Conservation (phyloP, 2,113 vertebrate species). For the Melanerpes aurifrons region DNA sequence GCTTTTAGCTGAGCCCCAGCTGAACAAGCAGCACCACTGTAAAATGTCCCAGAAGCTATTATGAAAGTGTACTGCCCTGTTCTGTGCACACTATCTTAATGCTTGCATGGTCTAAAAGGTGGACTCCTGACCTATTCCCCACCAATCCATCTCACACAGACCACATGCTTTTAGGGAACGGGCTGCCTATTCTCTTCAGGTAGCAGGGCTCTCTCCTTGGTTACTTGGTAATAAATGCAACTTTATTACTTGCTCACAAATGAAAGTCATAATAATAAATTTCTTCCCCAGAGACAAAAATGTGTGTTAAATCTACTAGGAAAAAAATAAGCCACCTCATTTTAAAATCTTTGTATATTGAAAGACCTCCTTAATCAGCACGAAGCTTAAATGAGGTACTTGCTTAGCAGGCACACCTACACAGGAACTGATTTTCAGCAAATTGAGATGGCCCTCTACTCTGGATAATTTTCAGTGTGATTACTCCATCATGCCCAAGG, state of each 20-base stretch:
- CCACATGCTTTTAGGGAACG: background rate
- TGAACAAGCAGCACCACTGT: background rate
- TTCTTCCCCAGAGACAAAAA: slow-evolving; percentile 30
- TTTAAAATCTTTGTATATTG: slow-evolving; percentile 41
- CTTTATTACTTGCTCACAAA: slow-evolving; percentile 45
- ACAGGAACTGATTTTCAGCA: slow-evolving; percentile 41
- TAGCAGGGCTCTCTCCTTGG: background rate
- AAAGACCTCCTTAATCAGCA: slow-evolving; percentile 53
- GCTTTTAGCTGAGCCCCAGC: slow-evolving; percentile 4
- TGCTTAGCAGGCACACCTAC: slow-evolving; percentile 54
- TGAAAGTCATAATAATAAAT: slow-evolving; percentile 28
- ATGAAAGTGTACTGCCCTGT: background rate
- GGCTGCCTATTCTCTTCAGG: background rate
- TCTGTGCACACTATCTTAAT: background rate
- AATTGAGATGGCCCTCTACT: slow-evolving; percentile 37
- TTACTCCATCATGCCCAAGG: slow-evolving; percentile 22
- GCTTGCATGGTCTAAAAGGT: background rate
- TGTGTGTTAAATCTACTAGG: slow-evolving; percentile 1
- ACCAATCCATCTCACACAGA: background rate
- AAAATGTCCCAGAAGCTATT: background rate
- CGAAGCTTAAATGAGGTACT: slow-evolving; percentile 45
- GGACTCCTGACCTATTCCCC: background rate
- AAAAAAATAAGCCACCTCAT: slow-evolving; percentile 6
- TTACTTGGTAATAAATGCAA: slow-evolving; percentile 38
- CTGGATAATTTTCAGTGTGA: slow-evolving; percentile 38